phyloP scores from a whole-genome alignment of 1,140 invertebrate genomes.

The Zaprionus lachaisei region DNA sequence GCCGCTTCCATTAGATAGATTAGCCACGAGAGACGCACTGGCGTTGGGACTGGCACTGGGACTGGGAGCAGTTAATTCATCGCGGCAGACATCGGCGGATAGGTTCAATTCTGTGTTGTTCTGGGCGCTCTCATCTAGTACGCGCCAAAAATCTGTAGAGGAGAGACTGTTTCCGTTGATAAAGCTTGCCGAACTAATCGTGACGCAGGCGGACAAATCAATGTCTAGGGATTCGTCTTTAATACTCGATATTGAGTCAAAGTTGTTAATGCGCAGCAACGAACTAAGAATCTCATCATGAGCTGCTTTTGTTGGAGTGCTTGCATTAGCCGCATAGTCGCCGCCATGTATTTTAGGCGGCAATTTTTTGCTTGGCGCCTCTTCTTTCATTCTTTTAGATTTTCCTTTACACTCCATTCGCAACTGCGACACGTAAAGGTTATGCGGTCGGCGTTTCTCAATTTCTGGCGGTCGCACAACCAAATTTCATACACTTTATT shows the following conservation, averaged over 20 bases:
- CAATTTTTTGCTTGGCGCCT: slow-evolving; percentile 83
- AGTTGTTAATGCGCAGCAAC: slow-evolving; percentile 77
- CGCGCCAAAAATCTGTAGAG: slow-evolving; percentile 81
- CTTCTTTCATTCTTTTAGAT: slow-evolving; percentile 79
- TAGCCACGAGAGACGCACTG: slow-evolving; percentile 27
- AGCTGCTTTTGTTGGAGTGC: slow-evolving; percentile 71
- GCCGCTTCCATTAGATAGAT: slow-evolving; percentile 35
- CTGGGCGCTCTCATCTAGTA: slow-evolving; percentile 77
- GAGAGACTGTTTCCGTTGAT: slow-evolving; percentile 78
- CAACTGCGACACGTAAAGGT: slow-evolving; percentile 75
- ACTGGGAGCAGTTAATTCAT: slow-evolving; percentile 45
- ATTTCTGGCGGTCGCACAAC: slow-evolving; percentile 41
- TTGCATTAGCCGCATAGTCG: slow-evolving; percentile 46
- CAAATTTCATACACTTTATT: slow-evolving; percentile 45
- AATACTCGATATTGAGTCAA: slow-evolving; percentile 81
- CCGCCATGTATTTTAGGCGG: slow-evolving; percentile 79
- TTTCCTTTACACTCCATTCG: slow-evolving; percentile 78
- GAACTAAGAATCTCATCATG: slow-evolving; percentile 81
- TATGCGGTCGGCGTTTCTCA: slow-evolving; percentile 76
- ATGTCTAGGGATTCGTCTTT: slow-evolving; percentile 83
- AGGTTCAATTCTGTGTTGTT: slow-evolving; percentile 73
- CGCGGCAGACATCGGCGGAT: slow-evolving; percentile 53
- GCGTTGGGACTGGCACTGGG: slow-evolving; percentile 38
- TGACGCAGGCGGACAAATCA: slow-evolving; percentile 81
- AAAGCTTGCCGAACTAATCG: slow-evolving; percentile 73